These are phyloP conservation scores for Oscheius onirici DNA, from an alignment of 2,888 invertebrate species.

Conservation along the genomic window DNA sequence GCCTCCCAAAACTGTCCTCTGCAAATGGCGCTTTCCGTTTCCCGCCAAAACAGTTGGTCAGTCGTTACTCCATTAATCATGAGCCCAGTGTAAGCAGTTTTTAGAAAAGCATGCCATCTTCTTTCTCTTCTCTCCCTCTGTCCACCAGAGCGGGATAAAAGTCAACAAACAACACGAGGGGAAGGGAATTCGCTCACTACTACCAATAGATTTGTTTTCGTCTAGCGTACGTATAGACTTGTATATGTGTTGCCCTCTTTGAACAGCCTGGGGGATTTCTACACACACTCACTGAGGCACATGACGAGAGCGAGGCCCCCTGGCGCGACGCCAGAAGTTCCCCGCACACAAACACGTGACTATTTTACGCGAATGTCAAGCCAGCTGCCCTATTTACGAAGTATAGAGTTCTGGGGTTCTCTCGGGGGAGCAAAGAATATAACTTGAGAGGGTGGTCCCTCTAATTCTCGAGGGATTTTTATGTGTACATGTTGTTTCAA, in stretches of 20 bases:
- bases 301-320: conserved; percentile 17
- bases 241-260: too few species aligned
- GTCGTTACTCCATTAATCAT: conserved; percentile 3
- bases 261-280: neutral
- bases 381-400: conserved; percentile 28
- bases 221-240: too few species aligned
- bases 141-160: too few species aligned
- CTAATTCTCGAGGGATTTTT: conserved; percentile 6
- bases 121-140: too few species aligned
- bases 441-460: neutral
- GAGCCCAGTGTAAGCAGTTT: conserved; percentile 20
- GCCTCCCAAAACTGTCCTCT: too few species aligned
- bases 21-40: conserved; percentile 5
- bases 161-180: too few species aligned
- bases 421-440: conserved; percentile 25
- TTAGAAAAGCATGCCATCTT: neutral
- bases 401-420: conserved; percentile 26
- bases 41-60: conserved; percentile 21
- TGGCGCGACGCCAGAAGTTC: conserved; percentile 30
- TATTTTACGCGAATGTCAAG: conserved; percentile 27
- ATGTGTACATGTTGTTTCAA: neutral
- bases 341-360: conserved; percentile 21
- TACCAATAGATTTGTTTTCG: too few species aligned
- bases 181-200: too few species aligned
- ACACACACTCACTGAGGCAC: neutral